Percentiles rank a stretch among this genome's conserved stretches.
phyloP scores from a whole-genome alignment of 2,113 vertebrate species.

The Panthera uncia region DNA sequence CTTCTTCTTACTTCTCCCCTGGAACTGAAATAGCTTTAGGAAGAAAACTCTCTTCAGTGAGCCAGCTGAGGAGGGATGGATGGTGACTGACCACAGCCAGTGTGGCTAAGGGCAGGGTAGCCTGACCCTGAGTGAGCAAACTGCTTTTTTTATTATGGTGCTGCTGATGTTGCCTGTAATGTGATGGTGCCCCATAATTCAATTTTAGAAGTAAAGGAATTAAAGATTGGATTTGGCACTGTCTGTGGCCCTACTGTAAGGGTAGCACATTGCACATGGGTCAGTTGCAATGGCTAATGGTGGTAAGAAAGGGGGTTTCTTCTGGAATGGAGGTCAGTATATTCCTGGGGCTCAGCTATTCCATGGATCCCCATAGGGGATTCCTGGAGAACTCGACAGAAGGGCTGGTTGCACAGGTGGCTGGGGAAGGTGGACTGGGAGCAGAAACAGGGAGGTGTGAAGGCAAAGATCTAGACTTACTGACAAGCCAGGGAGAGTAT shows the following conservation, averaged over 20 bases:
- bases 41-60: not conserved
- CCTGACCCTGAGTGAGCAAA: not conserved
- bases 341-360: not conserved
- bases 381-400: not conserved
- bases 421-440: not conserved
- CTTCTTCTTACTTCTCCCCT: not conserved
- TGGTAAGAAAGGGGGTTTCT: not conserved
- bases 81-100: not conserved
- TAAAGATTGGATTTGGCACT: not conserved
- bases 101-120: not conserved
- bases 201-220: not conserved
- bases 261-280: not conserved
- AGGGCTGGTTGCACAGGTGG: not conserved
- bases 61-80: not conserved
- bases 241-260: not conserved
- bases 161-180: not conserved
- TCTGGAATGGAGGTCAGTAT: not conserved
- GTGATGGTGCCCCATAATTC: not conserved
- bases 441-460: not conserved
- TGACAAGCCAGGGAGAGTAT: not conserved
- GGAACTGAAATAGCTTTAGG: not conserved
- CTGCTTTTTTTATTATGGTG: not conserved
- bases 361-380: accelerated
- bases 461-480: not conserved
- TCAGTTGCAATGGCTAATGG: not conserved